A percentile compares a stretch with the other conserved stretches of the same genome.
These are phyloP conservation scores for Scytalopus superciliaris DNA, from an alignment of 2,113 vertebrate genomes.

Conservation along the genomic window DNA sequence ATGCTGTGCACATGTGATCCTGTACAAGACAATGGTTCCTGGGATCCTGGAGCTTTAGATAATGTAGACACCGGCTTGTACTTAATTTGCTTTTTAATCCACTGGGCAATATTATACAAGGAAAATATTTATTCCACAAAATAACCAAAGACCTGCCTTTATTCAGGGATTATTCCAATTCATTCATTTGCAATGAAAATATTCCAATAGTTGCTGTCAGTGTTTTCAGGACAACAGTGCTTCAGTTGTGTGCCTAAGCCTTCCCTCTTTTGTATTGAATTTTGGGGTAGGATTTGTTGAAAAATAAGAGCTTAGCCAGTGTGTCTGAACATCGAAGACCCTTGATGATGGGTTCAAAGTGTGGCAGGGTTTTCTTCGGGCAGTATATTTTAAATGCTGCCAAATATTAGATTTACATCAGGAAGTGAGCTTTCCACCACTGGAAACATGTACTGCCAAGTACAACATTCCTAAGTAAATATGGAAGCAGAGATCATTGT, in stretches of 20 bases:
- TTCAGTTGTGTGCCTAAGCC: background rate
- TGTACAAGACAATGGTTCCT: background rate
- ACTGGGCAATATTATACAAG: background rate
- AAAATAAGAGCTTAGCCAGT: background rate
- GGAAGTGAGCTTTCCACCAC: conserved; percentile 69
- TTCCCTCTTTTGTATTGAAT: background rate
- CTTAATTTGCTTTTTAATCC: background rate
- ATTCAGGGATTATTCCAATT: background rate
- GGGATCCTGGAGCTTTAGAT: background rate
- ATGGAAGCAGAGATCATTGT: conserved; percentile 67
- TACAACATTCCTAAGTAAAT: conserved; percentile 71
- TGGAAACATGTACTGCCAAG: conserved; percentile 72
- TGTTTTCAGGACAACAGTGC: background rate
- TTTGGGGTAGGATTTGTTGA: background rate
- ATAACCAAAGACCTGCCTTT: background rate
- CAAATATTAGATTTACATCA: conserved; percentile 63
- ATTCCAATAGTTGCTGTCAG: background rate
- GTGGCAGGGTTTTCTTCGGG: background rate
- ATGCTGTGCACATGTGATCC: background rate
- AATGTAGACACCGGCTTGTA: background rate
- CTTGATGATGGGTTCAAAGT: background rate
- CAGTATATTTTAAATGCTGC: conserved; percentile 19
- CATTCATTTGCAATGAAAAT: background rate
- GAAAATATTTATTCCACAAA: conserved; percentile 16
- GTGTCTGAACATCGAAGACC: background rate